These are phyloP conservation scores for Anarhynchus alexandrinus DNA, from an alignment of 2,113 vertebrate species.

Conservation along the genomic window DNA sequence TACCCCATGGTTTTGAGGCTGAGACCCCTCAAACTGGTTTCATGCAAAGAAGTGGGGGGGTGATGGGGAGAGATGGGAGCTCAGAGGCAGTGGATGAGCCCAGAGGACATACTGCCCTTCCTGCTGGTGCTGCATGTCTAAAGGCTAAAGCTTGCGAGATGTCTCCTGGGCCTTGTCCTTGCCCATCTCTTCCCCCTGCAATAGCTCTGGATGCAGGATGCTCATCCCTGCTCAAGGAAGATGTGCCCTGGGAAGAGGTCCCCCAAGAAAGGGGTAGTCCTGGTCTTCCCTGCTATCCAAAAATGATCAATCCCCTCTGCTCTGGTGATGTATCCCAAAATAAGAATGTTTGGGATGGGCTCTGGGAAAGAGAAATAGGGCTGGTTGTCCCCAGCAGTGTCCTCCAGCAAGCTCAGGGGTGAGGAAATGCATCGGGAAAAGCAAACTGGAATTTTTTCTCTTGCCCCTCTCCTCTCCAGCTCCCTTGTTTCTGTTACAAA, in stretches of 20 bases:
- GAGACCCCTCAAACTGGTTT: fast-evolving
- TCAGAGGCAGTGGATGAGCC: not conserved
- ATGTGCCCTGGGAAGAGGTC: not conserved
- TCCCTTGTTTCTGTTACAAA: not conserved
- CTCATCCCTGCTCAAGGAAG: not conserved
- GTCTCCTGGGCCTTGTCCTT: not conserved
- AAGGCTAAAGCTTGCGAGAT: not conserved
- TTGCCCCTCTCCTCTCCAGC: not conserved
- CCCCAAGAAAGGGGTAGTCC: not conserved
- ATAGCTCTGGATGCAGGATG: not conserved
- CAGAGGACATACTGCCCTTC: not conserved
- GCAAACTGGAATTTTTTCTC: not conserved
- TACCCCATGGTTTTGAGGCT: not conserved
- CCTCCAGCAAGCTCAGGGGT: not conserved
- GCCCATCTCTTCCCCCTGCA: not conserved
- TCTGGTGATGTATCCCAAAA: not conserved
- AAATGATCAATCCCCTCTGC: not conserved
- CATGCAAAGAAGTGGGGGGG: not conserved
- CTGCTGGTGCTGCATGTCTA: not conserved
- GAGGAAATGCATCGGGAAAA: not conserved
- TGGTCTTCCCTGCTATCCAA: not conserved
- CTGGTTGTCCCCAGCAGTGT: not conserved
- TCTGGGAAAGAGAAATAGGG: not conserved
- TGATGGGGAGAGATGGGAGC: not conserved
- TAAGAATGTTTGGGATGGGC: not conserved